A percentile compares a stretch with the other conserved stretches of the same genome.
Evolutionary conservation across 1,140 invertebrate species (phyloP).

Genomic region (Papilio xuthus): DNA sequence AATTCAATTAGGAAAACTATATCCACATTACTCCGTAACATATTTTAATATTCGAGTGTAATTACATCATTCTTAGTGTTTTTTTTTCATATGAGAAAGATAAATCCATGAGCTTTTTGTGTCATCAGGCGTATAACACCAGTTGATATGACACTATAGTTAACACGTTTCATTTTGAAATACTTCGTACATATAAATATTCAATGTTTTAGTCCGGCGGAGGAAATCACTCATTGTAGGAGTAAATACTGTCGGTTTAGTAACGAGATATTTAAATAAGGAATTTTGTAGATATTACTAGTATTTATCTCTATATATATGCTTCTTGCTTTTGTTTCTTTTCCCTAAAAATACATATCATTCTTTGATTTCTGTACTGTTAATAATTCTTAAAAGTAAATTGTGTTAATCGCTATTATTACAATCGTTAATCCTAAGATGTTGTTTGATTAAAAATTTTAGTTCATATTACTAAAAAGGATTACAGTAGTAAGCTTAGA

Average conservation of each 20-base stretch:
- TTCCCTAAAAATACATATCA: neutral
- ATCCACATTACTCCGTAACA: too few species aligned
- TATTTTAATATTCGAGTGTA: neutral
- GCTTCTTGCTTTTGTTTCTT: neutral
- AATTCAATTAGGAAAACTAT: too few species aligned
- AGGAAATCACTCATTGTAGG: too few species aligned
- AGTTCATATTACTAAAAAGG: neutral
- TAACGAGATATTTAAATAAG: too few species aligned
- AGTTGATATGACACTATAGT: too few species aligned
- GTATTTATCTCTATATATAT: too few species aligned
- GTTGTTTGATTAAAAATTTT: neutral
- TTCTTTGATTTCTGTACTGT: neutral
- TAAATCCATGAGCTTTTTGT: neutral
- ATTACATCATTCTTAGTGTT: neutral
- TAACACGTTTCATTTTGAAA: too few species aligned
- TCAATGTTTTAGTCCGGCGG: too few species aligned
- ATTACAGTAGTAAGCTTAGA: neutral
- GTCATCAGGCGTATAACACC: too few species aligned
- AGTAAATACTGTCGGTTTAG: too few species aligned
- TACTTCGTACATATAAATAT: too few species aligned
- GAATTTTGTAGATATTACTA: too few species aligned
- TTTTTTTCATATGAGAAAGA: neutral
- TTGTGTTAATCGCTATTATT: neutral
- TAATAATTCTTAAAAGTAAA: neutral
- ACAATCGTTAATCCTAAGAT: neutral